Evolutionary conservation across 1,140 invertebrate species (phyloP).

Genomic region (Nautilus pompilius): DNA sequence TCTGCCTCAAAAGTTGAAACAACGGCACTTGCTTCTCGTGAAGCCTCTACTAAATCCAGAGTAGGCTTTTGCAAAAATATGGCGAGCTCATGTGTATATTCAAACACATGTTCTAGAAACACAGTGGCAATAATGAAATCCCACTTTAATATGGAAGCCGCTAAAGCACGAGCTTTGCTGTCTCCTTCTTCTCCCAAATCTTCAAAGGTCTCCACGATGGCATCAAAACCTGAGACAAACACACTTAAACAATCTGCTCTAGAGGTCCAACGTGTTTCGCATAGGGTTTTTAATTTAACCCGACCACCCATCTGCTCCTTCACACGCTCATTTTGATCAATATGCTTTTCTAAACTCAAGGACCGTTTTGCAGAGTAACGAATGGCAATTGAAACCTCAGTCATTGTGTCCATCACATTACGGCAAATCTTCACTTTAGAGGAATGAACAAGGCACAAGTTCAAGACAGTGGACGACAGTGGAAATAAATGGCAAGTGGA

Average conservation of each 20-base stretch:
- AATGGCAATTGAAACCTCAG: constrained; percentile 13
- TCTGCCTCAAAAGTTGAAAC: neutral
- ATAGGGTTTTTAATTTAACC: neutral
- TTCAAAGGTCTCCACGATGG: no score
- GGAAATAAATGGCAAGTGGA: constrained; percentile 12
- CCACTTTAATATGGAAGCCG: no score
- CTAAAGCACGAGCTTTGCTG: no score
- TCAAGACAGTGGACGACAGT: constrained; percentile 17
- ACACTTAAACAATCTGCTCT: constrained; percentile 9
- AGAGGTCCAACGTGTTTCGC: constrained; percentile 13
- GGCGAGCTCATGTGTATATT: no score
- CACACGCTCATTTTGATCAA: neutral
- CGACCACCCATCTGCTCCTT: constrained; percentile 9
- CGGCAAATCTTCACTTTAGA: neutral
- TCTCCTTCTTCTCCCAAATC: no score
- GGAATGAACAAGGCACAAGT: constrained; percentile 15
- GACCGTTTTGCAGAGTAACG: constrained; percentile 11
- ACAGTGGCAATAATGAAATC: no score
- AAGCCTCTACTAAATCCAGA: constrained; percentile 5
- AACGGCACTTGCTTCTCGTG: neutral
- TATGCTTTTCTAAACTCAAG: neutral
- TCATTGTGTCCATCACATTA: constrained; percentile 13
- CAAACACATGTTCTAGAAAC: no score
- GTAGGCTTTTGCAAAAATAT: constrained; percentile 5
- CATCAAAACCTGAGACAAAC: no score